Evolutionary conservation across 2,888 invertebrate species (phyloP).

Genomic region (Portevinia maculata): DNA sequence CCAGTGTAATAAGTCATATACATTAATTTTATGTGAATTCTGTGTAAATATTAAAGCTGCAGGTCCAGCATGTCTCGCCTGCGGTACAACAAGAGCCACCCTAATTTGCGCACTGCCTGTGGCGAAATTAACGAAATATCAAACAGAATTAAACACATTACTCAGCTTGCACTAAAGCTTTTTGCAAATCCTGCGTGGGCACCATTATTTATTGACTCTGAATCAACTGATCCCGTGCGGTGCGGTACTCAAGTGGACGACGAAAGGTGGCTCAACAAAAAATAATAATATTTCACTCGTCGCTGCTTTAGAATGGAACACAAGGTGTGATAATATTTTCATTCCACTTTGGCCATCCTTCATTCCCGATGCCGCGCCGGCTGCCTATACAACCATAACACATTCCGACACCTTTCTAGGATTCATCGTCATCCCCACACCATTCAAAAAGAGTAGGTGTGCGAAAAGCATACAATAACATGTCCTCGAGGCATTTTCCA

Average conservation of each 20-base stretch:
- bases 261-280: slow-evolving; percentile 43
- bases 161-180: slow-evolving; percentile 49
- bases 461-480: slow-evolving; percentile 63
- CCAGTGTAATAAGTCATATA: background rate
- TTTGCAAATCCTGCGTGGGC: slow-evolving; percentile 41
- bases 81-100: background rate
- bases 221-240: slow-evolving; percentile 33
- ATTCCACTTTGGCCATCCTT: slow-evolving; percentile 65
- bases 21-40: slow-evolving; percentile 1
- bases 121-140: slow-evolving; percentile 66
- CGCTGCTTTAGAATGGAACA: slow-evolving; percentile 30
- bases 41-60: slow-evolving; percentile 7
- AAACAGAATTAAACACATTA: slow-evolving; percentile 71
- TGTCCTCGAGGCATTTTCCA: slow-evolving; percentile 72
- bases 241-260: slow-evolving; percentile 44
- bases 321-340: slow-evolving; percentile 73
- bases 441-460: slow-evolving; percentile 29
- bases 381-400: slow-evolving; percentile 42
- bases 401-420: slow-evolving; percentile 59
- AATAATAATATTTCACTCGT: slow-evolving; percentile 69
- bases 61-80: background rate
- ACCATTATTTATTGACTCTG: slow-evolving; percentile 71
- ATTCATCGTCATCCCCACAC: background rate
- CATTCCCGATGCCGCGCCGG: slow-evolving; percentile 6
- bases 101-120: slow-evolving; percentile 25